Evolutionary conservation across 1,140 invertebrate species (phyloP), one percentile per base, ranked within the genome.

Genomic region (Dreissena rostriformis): DNA sequence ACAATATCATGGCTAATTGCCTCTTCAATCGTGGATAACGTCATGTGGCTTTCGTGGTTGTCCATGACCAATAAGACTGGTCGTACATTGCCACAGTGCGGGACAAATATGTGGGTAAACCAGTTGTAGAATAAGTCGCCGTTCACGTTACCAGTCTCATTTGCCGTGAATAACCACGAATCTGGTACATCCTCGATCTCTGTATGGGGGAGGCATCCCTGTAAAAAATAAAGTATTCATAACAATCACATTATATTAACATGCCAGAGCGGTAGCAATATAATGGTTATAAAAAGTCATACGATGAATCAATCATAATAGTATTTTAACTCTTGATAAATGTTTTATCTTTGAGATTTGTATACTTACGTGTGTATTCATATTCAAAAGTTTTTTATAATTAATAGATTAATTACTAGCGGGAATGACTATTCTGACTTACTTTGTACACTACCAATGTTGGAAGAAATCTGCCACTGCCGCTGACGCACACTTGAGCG

Each of bases 11-110:
- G 80, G 26, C 68, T 73, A 26, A 75, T 84, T 14, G 85, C 81
- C 26, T 17, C 90, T 73, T 91, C 86, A 19, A 90, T 79, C 77
- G 75, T 74, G 66, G 88, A 84, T 79, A 91, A 72, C 51, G 26
- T 61, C 7, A 91, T 68, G 85, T 94, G 93, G 28, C 82, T 88
- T n/a, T 87, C 86, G 85, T 94, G 93, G 86, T 94, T 86, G 61
- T 80, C 82, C 17, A 86, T 17, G 28, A 80, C 5, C 28, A 86
- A 55, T n/a, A 86, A 19, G 10, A 68, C 73, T 65, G 81, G 85
- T 19, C 63, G 26, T 22, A 2, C 72, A 55, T 39, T 67, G 11
- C 57, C 57, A 15, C 75, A 78, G 63, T 78, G n/a, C 14, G 61
- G 57, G 14, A 78, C 39, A n/a, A 66, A 78, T 5, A 49, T n/a